Base-by-base conservation (phyloP, 2,113 vertebrate genomes). In the Penelope pileata region DNA sequence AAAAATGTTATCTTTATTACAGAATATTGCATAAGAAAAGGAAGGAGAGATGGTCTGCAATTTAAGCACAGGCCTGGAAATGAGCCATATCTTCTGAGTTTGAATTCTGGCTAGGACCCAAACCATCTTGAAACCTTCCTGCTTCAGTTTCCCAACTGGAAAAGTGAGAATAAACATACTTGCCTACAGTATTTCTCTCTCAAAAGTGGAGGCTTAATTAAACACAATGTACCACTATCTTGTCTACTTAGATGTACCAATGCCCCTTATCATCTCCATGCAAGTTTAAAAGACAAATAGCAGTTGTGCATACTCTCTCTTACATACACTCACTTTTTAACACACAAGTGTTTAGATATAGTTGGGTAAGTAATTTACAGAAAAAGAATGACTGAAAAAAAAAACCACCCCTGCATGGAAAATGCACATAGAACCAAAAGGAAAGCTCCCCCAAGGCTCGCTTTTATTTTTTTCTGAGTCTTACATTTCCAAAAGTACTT, bases 141-240 rank as follows among this genome's bases (percentile, higher is more conserved):
- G 88, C 88, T 96, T 95, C 83, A 91, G 91, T 93, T 97, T 95
- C 93, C 96, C 94, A 81, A 94, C 85, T 96, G 94, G 95, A 94
- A 96, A 96, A 96, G 93, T 95, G 96, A 95, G 93, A 96, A 96
- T 97, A 96, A 97, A 96, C 90, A 97, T 83, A 88, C 73, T 96
- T 96, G 94, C 95, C 90, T 95, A 95, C 51, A 2, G 86, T 96
- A 93, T 88, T 94, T 88, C 79, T 90, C 85, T 80, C 86, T 70
- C 36, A 80, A 90, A 56, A 88, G 45, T 59, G 24, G 4, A 90
- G 48, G 76, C 88, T 80, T 95, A 91, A 90, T 95, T 95, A 95
- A 96, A 90, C 32, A 68, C n/a, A 48, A 43, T 7, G 42, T 83
- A 90, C 70, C 50, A 62, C 53, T 86, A 69, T 53, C 73, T 67